Base-by-base conservation (phyloP, 2,888 invertebrate genomes). In the Drosophila emarginata region DNA sequence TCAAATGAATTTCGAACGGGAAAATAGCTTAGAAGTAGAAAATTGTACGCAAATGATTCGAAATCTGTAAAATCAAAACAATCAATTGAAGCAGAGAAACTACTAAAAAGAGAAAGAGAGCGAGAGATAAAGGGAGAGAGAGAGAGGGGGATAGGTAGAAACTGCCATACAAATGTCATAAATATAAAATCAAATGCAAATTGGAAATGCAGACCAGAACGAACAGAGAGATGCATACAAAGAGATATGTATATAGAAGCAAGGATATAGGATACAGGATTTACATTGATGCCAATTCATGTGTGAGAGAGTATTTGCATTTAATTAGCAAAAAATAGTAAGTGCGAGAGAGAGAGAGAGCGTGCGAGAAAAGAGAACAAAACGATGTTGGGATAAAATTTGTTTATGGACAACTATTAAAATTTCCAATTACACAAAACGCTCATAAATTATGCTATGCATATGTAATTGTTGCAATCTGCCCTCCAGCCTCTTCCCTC, bases 181-280 rank as follows among this genome's bases (percentile, higher is more conserved):
- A 87, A 83, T 83, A 83, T 81, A 78, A 87, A 83, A 83, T 83
- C 72, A 79, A 87, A 83, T 84, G 81, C 87, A 84, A 83, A 83
- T 83, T 79, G 85, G 85, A 83, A 83, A 73, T 67, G 64, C 72
- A 74, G 71, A 72, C 56, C 45, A 45, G 45, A 45, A 45, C 40
- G 36, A 52, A 64, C 45, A 40, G 40, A 53, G 60, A 68, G 39
- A 21, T 40, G 59, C 74, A 79, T 67, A 78, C 64, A 74, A 64
- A 78, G 65, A 32, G 32, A 32, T 32, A 84, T 59, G 67, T 71
- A 72, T 76, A 69, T 69, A 51, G 23, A 62, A 69, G 69, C 68
- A 69, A 69, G 64, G 63, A 71, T 71, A 70, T 70, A 52, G 69
- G 69, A 69, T 74, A 80, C 18, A 74, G 74, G 79, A 80, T 79